Evolutionary conservation across 2,797 vertebrate genomes (phyloP), one percentile per base, ranked within the genome.

Genomic region (Spinibarbus caldwelli): DNA sequence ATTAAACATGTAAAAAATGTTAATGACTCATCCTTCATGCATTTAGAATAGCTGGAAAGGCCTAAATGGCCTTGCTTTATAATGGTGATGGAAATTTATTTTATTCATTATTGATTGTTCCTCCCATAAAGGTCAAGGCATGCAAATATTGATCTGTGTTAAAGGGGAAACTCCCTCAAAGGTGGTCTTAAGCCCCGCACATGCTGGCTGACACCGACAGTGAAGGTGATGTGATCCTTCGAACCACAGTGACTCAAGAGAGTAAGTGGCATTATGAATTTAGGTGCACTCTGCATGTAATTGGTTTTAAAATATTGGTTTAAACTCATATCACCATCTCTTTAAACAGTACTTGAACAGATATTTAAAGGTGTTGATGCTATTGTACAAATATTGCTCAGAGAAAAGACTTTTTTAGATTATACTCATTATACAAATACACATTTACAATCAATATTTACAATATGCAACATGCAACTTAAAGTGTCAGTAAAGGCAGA

Each of bases 111-210:
- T 54, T 21, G 7, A 19, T 45, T 83, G 70, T 68, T 86, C 64
- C 47, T 68, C 23, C 29, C 70, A 34, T 87, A 89, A 87, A 86
- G 86, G 87, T 87, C 73, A 87, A 83, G 68, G 54, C 72, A 86
- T 87, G 80, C 82, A 62, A 26, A 57, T 86, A 90, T 89, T 80
- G 79, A 85, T 88, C 38, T 68, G 70, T 80, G 71, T 85, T 80
- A 59, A 67, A 79, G 78, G 59, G 78, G 54, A 88, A 89, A 66
- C 64, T 70, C 62, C 72, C 36, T 54, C 47, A 52, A 87, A 85
- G 82, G 66, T 86, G 87, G 82, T 83, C 71, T 89, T 88, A 62
- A 87, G 79, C 17, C 78, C 38, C 38, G 19, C 67, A 73, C 45
- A 36, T n/a, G 79, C 76, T 85, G 80, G 80, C 78, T 77, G n/a